phyloP scores from a whole-genome alignment of 2,888 invertebrate genomes.

The Hydraecia micacea region DNA sequence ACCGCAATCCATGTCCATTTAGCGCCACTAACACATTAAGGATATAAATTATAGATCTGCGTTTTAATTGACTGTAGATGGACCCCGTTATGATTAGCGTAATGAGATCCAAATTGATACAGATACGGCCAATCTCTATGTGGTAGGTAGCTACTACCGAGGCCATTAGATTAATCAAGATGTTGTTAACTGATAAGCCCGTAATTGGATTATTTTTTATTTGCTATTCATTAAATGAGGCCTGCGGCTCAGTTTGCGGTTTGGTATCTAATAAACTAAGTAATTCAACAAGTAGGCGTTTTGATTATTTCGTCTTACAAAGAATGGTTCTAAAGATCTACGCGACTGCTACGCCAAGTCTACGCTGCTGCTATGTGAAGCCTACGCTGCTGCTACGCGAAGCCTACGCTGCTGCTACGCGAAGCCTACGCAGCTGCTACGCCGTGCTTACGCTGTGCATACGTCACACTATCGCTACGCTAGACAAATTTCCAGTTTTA shows the following conservation, averaged over 20 bases:
- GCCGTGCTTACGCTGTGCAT: background rate
- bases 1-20: conserved; percentile 5
- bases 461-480: background rate
- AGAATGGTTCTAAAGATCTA: background rate
- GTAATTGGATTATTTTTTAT: conserved; percentile 66
- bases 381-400: background rate
- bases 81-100: conserved; percentile 68
- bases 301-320: background rate
- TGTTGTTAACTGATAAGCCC: conserved; percentile 65
- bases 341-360: background rate
- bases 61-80: conserved; percentile 65
- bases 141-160: conserved; percentile 30
- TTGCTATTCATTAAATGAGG: conserved; percentile 26
- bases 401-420: background rate
- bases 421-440: background rate
- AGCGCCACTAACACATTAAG: conserved; percentile 17
- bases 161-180: conserved; percentile 53
- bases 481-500: background rate
- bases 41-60: conserved; percentile 38
- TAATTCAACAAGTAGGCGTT: background rate
- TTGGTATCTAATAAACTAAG: background rate
- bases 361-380: background rate
- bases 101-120: conserved; percentile 74
- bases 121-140: conserved; percentile 52
- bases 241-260: background rate